These are phyloP conservation scores for Drosophila oshimai DNA, from an alignment of 1,140 invertebrate species.

Conservation along the genomic window DNA sequence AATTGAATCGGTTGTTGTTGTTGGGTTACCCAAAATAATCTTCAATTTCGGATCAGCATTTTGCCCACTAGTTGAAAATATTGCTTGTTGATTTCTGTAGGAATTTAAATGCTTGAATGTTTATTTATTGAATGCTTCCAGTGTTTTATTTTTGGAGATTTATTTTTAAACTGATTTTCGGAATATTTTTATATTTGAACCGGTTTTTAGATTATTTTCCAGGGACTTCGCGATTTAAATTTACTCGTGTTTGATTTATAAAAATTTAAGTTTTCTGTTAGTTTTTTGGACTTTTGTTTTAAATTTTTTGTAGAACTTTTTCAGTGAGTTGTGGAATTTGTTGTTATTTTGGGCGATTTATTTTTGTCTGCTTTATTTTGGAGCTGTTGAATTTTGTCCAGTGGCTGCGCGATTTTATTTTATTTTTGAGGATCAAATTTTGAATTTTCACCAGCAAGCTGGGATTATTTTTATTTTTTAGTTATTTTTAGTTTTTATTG, in stretches of 20 bases:
- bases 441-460: too few species aligned
- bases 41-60: slow-evolving; percentile 20
- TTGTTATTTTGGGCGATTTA: too few species aligned
- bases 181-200: not conserved
- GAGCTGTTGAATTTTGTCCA: too few species aligned
- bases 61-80: slow-evolving; percentile 1
- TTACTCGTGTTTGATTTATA: not conserved
- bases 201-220: not conserved
- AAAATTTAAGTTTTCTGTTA: not conserved
- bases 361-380: too few species aligned
- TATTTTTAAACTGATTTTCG: not conserved
- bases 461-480: too few species aligned
- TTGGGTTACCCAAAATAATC: not conserved
- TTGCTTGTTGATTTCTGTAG: slow-evolving; percentile 8
- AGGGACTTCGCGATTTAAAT: not conserved
- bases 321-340: too few species aligned
- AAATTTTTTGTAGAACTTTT: too few species aligned
- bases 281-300: too few species aligned
- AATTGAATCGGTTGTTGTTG: too few species aligned
- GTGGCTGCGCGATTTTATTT: too few species aligned
- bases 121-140: slow-evolving; percentile 21
- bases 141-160: slow-evolving; percentile 4
- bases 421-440: too few species aligned
- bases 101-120: slow-evolving; percentile 10
- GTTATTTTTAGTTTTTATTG: too few species aligned